These are phyloP conservation scores for Hemithea aestivaria DNA, from an alignment of 2,888 invertebrate genomes.

Conservation along the genomic window DNA sequence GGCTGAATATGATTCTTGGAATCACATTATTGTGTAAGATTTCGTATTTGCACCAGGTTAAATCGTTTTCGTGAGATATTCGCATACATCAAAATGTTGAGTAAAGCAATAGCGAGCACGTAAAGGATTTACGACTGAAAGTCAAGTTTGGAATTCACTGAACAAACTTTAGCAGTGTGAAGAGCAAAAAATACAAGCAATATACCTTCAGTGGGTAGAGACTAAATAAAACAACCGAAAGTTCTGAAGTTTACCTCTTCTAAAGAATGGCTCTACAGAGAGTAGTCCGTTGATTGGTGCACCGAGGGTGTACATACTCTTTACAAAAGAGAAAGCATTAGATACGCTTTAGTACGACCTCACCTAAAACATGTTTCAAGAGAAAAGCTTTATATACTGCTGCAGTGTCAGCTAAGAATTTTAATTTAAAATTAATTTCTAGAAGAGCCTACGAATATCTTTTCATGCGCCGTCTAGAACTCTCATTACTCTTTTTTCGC, in stretches of 20 bases:
- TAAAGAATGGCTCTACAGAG: constrained; percentile 28
- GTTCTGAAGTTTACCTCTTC: constrained; percentile 7
- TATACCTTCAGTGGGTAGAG: constrained; percentile 1
- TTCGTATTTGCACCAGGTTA: too few species aligned
- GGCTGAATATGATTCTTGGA: constrained; percentile 1
- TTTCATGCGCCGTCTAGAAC: constrained; percentile 27
- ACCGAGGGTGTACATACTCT: constrained; percentile 32
- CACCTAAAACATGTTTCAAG: too few species aligned
- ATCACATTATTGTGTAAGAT: background rate
- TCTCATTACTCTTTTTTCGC: constrained; percentile 40
- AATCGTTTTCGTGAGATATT: background rate
- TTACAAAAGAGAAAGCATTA: constrained; percentile 30
- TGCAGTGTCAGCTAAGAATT: constrained; percentile 3
- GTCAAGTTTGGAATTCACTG: background rate
- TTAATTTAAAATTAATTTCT: constrained; percentile 10
- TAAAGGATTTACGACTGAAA: background rate
- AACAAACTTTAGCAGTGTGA: constrained; percentile 1
- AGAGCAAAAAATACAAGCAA: background rate
- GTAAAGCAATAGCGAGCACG: too few species aligned
- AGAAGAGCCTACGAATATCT: constrained; percentile 17
- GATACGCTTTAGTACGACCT: too few species aligned
- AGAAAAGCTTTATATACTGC: too few species aligned
- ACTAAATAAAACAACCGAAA: constrained; percentile 13
- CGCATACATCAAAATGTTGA: background rate
- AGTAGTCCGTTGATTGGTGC: constrained; percentile 46